Base-by-base conservation (phyloP, 2,113 vertebrate species). In the Gallinago media region DNA sequence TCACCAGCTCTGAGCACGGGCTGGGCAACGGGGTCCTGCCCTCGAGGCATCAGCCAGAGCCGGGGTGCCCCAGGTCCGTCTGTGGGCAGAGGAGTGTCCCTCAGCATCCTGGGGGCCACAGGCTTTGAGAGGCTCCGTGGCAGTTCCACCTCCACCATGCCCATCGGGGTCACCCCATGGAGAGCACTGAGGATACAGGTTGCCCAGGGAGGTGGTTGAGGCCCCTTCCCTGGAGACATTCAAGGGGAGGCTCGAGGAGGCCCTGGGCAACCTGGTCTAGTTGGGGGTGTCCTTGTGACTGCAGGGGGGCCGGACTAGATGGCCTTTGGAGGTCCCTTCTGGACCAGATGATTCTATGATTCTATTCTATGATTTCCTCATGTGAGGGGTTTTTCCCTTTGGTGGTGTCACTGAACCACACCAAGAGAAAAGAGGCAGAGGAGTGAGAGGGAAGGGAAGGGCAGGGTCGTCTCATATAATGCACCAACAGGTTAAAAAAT, bases 21-120 rank as follows among this genome's bases (percentile, higher is more conserved):
- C 80, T 96, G 88, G 59, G 93, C 96, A 96, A 97, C 95, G 91
- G 94, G 92, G 95, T 96, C 93, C 93, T 97, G 96, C 95, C 95
- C 96, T 95, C 56, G 0, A 91, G 94, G 93, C 96, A 97, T 97
- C 95, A 96, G 96, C 96, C 95, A 94, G 95, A 32, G 83, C 67
- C 81, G 91, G 77, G 94, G 89, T 81, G 80, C 89, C 92, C 91
- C 73, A 63, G 83, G 91, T 97, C 92, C 94, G 68, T 94, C 91
- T 92, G 94, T 97, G 96, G 83, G 95, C 91, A 96, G 95, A 97
- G 95, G 96, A 97, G 94, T 47, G 89, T 92, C 23, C 9, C 70
- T 94, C 91, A 92, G 76, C 80, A 89, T 96, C 86, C 94, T 94
- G 83, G 73, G 94, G 73, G 65, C 94, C 77, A 31, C 9, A 27